Evolutionary conservation across 2,113 vertebrate species (phyloP).

Genomic region (Cinclus mexicanus): DNA sequence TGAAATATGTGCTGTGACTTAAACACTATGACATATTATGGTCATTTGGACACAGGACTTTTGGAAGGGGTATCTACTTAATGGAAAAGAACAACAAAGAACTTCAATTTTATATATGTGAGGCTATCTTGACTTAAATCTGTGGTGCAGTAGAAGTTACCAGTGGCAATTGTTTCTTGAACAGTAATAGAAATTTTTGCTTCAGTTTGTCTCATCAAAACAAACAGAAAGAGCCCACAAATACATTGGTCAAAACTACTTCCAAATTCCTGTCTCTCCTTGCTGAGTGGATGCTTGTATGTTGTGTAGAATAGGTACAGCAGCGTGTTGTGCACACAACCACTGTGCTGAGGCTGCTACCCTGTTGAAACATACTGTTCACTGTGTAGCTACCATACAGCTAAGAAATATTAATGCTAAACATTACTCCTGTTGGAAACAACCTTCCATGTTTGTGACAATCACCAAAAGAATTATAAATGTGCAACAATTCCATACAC

Average conservation of each 20-base stretch:
- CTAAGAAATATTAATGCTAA: background rate
- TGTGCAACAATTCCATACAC: background rate
- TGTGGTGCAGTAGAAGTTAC: slow-evolving; percentile 5
- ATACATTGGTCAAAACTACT: background rate
- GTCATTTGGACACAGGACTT: background rate
- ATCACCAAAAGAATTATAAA: background rate
- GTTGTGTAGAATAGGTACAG: background rate
- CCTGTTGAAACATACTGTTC: background rate
- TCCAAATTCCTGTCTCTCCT: background rate
- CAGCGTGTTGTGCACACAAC: background rate
- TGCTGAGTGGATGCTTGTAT: background rate
- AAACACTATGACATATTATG: background rate
- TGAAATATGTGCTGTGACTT: background rate
- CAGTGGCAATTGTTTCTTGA: background rate
- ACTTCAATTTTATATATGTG: background rate
- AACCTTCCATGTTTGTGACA: background rate
- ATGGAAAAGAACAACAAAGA: background rate
- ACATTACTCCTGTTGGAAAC: background rate
- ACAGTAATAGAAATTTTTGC: background rate
- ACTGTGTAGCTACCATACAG: background rate
- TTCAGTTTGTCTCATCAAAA: slow-evolving; percentile 34
- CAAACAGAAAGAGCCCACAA: background rate
- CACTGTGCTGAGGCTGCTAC: background rate
- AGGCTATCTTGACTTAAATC: background rate
- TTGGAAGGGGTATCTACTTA: background rate